A percentile compares a stretch with the other conserved stretches of the same genome.
These are phyloP conservation scores for Drosophila pseudoananassae DNA, from an alignment of 1,140 invertebrate species.

Conservation along the genomic window DNA sequence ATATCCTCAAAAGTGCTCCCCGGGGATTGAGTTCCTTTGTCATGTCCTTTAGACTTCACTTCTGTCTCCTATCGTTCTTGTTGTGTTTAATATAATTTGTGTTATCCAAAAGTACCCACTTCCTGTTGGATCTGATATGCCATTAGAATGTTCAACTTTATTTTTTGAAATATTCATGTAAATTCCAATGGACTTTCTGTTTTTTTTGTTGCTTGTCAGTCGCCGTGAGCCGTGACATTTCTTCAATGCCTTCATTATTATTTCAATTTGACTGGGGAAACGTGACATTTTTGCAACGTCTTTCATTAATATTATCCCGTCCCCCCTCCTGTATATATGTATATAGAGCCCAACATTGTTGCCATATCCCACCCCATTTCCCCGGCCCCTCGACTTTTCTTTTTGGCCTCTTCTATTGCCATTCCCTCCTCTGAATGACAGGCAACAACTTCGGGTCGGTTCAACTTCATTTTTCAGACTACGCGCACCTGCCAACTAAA, in stretches of 20 bases:
- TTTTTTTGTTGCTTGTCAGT: slow-evolving; percentile 23
- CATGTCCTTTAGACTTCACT: slow-evolving; percentile 39
- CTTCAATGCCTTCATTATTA: slow-evolving; percentile 64
- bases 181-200: slow-evolving; percentile 39
- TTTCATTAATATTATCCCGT: slow-evolving; percentile 54
- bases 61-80: slow-evolving; percentile 29
- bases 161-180: slow-evolving; percentile 26
- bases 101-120: slow-evolving; percentile 27
- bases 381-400: slow-evolving; percentile 8
- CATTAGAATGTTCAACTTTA: slow-evolving; percentile 5
- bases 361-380: slow-evolving; percentile 16
- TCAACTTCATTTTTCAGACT: slow-evolving; percentile 77
- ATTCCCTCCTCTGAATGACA: slow-evolving; percentile 56
- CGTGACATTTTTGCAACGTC: slow-evolving; percentile 62
- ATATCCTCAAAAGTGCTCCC: slow-evolving; percentile 30
- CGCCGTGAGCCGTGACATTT: slow-evolving; percentile 40
- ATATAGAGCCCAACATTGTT: slow-evolving; percentile 3
- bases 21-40: slow-evolving; percentile 8
- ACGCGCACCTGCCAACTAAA: slow-evolving; percentile 69
- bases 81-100: slow-evolving; percentile 37
- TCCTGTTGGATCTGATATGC: slow-evolving; percentile 20
- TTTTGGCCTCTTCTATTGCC: slow-evolving; percentile 27
- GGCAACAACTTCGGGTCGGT: slow-evolving; percentile 65
- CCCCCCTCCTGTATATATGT: not conserved
- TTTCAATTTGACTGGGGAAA: slow-evolving; percentile 57